phyloP scores from a whole-genome alignment of 2,797 vertebrate genomes.

The Sciurus vulgaris region DNA sequence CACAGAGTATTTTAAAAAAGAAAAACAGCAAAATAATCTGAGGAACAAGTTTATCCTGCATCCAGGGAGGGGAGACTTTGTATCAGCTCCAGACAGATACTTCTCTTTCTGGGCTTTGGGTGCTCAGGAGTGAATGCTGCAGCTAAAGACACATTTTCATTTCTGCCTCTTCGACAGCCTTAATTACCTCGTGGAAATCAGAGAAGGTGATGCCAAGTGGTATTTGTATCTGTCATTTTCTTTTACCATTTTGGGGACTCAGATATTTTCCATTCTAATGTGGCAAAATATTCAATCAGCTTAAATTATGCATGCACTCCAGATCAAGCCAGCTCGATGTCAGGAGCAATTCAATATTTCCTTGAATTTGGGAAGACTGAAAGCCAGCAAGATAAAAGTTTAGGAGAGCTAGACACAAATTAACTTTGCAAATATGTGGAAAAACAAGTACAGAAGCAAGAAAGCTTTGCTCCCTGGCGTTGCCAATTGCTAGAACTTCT shows the following conservation, averaged over 20 bases:
- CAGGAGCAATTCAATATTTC: constrained; percentile 66
- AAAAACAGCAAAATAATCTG: constrained; percentile 22
- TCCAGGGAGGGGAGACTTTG: neutral
- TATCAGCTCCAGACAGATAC: neutral
- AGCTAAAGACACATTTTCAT: constrained; percentile 60
- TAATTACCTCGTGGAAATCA: constrained; percentile 74
- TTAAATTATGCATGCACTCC: constrained; percentile 80
- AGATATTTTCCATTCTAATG: constrained; percentile 76
- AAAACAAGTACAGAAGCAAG: constrained; percentile 46
- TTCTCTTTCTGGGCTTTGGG: neutral
- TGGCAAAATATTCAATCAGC: constrained; percentile 80
- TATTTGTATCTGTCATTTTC: constrained; percentile 68
- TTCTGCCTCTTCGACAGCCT: neutral
- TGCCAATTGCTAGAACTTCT: neutral
- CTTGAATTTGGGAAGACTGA: constrained; percentile 50
- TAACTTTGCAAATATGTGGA: neutral
- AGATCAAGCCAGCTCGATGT: constrained; percentile 70
- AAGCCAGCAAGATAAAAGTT: constrained; percentile 64
- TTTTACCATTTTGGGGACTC: constrained; percentile 62
- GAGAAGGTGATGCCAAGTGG: constrained; percentile 27
- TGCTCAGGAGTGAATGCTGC: constrained; percentile 37
- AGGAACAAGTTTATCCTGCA: constrained; percentile 27
- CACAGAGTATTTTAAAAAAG: neutral
- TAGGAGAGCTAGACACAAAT: constrained; percentile 56
- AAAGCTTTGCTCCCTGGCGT: neutral